Evolutionary conservation across 2,113 vertebrate species (phyloP).

Genomic region (Smithornis capensis): DNA sequence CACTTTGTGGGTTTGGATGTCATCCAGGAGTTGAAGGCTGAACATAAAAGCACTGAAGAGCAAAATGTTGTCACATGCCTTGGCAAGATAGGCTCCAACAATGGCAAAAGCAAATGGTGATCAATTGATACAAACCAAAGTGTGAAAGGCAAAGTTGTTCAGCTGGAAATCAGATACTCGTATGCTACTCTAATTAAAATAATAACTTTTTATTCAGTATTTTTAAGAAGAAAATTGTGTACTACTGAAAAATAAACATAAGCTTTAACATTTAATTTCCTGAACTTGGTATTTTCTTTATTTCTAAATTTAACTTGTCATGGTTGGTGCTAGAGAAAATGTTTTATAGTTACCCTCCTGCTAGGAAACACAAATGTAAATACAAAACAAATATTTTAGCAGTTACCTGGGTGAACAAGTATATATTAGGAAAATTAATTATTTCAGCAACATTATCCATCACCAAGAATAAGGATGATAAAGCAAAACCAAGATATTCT

Average conservation of each 20-base stretch:
- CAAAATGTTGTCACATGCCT: background rate
- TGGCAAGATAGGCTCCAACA: background rate
- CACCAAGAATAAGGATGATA: conserved; percentile 22
- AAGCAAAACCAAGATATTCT: conserved; percentile 47
- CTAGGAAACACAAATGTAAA: conserved; percentile 36
- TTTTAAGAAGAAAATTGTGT: background rate
- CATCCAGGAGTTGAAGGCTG: conserved; percentile 22
- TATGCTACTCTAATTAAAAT: background rate
- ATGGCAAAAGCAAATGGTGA: background rate
- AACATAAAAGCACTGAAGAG: conserved; percentile 15
- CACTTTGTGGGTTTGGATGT: conserved; percentile 8
- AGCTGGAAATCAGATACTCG: background rate
- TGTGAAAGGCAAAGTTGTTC: background rate
- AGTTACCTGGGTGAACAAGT: background rate
- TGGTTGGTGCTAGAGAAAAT: background rate
- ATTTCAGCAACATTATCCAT: conserved; percentile 33
- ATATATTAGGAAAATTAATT: conserved; percentile 45
- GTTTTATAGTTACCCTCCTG: background rate
- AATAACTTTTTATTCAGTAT: background rate
- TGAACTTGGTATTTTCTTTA: background rate
- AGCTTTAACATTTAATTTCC: background rate
- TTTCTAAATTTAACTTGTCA: conserved; percentile 16
- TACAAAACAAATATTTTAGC: background rate
- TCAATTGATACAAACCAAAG: background rate
- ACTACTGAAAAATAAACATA: background rate